Conservation (phyloP, 2,888 invertebrate genomes). For the Dendrolimus houi region DNA sequence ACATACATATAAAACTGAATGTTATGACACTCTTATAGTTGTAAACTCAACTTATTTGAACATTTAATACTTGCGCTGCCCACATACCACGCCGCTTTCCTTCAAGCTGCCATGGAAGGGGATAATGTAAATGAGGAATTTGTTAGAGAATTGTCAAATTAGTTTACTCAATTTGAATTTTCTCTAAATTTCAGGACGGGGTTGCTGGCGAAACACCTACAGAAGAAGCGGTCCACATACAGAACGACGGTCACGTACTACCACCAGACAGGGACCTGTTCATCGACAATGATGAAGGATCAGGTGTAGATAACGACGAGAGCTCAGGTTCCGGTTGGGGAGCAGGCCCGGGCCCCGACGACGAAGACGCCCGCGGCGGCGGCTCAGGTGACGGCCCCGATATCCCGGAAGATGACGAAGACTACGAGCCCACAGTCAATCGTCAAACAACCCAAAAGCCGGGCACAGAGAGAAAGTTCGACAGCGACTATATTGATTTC, state of each 20-base stretch:
- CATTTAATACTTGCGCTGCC: no score
- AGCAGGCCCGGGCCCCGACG: slow-evolving; percentile 82
- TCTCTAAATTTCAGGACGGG: slow-evolving; percentile 51
- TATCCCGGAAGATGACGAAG: slow-evolving; percentile 63
- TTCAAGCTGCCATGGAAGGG: no score
- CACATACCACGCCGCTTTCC: no score
- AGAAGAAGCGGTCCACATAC: slow-evolving; percentile 41
- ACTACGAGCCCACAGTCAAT: slow-evolving; percentile 36
- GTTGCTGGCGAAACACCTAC: slow-evolving; percentile 42
- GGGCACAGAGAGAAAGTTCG: slow-evolving; percentile 1
- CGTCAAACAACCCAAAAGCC: slow-evolving; percentile 18
- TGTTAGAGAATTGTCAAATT: not conserved
- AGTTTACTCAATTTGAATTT: not conserved
- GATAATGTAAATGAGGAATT: no score
- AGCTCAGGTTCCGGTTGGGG: slow-evolving; percentile 91
- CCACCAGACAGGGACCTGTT: slow-evolving; percentile 79
- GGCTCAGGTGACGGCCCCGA: slow-evolving; percentile 58
- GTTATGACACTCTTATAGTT: no score
- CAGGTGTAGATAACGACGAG: slow-evolving; percentile 87
- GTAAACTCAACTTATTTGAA: no score
- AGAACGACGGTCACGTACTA: slow-evolving; percentile 60
- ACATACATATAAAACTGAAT: no score
- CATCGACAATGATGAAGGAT: slow-evolving; percentile 83
- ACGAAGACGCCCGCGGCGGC: slow-evolving; percentile 79
- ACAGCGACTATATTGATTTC: not conserved